phyloP scores from a whole-genome alignment of 2,113 vertebrate genomes.

The Falcunculus frontatus region DNA sequence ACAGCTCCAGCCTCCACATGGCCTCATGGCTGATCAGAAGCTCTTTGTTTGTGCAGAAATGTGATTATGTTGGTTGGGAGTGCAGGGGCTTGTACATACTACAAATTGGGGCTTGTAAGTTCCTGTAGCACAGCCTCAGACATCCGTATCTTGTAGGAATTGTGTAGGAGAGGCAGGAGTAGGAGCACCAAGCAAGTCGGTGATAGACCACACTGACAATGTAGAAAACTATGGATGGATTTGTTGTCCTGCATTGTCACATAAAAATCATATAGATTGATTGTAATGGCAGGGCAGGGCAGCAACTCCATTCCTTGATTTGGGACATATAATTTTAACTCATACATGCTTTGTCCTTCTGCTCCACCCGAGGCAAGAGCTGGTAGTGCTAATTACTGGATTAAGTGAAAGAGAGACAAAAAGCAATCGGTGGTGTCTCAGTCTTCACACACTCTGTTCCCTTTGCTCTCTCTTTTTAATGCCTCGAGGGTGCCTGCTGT shows the following conservation, averaged over 20 bases:
- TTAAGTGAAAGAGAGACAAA: neutral
- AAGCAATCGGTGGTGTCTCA: neutral
- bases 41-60: neutral
- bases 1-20: conserved; percentile 4
- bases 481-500: neutral
- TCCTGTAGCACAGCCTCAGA: neutral
- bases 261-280: neutral
- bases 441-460: neutral
- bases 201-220: conserved; percentile 2
- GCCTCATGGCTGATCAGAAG: neutral
- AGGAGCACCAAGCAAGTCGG: neutral
- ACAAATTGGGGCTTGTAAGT: neutral
- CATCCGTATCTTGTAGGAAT: neutral
- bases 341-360: neutral
- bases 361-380: neutral
- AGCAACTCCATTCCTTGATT: neutral
- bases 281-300: neutral
- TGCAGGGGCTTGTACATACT: neutral
- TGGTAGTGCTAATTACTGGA: neutral
- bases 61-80: neutral
- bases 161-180: conserved; percentile 37
- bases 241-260: neutral
- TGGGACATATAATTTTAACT: neutral
- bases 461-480: neutral
- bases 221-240: neutral